Evolutionary conservation across 2,888 invertebrate species (phyloP).

Genomic region (Drosophila prolongata): DNA sequence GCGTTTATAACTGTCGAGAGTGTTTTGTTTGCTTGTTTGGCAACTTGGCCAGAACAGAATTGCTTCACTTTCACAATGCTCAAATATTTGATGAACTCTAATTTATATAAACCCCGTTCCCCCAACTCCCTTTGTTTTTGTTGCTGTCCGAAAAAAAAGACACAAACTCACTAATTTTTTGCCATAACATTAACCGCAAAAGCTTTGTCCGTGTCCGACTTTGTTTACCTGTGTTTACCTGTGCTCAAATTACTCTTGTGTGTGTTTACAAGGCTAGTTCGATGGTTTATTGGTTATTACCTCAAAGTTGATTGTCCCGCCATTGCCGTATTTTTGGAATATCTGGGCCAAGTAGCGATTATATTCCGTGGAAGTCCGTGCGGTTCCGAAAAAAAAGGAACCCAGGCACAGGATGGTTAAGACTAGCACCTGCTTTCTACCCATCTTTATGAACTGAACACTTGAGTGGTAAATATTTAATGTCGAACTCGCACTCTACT

Average conservation of each 20-base stretch:
- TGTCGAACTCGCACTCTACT: neutral
- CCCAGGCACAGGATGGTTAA: slow-evolving; percentile 34
- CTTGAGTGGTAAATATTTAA: slow-evolving; percentile 11
- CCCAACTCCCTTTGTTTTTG: slow-evolving; percentile 11
- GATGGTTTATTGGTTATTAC: slow-evolving; percentile 62
- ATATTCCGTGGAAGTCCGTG: slow-evolving; percentile 77
- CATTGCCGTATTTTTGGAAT: slow-evolving; percentile 84
- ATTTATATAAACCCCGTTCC: slow-evolving; percentile 3
- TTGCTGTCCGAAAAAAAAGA: slow-evolving; percentile 22
- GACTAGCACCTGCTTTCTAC: slow-evolving; percentile 27
- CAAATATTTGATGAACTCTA: slow-evolving; percentile 31
- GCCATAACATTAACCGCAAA: slow-evolving; percentile 38
- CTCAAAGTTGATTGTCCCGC: slow-evolving; percentile 83
- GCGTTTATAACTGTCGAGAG: slow-evolving; percentile 29
- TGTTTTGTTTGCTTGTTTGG: slow-evolving; percentile 27
- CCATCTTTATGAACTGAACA: slow-evolving; percentile 52
- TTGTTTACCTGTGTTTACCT: slow-evolving; percentile 32
- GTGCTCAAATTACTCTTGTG: slow-evolving; percentile 22
- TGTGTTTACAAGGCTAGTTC: slow-evolving; percentile 38
- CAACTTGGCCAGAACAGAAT: slow-evolving; percentile 29
- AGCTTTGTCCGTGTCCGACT: slow-evolving; percentile 19
- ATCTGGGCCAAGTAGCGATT: slow-evolving; percentile 83
- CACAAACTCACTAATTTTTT: slow-evolving; percentile 55
- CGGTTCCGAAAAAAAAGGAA: slow-evolving; percentile 13
- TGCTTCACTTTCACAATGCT: slow-evolving; percentile 48